Evolutionary conservation across 53 echinoderm and acorn worm genomes (phyloP), one percentile per base, ranked within the genome.

Genomic region (Patiria pectinifera): DNA sequence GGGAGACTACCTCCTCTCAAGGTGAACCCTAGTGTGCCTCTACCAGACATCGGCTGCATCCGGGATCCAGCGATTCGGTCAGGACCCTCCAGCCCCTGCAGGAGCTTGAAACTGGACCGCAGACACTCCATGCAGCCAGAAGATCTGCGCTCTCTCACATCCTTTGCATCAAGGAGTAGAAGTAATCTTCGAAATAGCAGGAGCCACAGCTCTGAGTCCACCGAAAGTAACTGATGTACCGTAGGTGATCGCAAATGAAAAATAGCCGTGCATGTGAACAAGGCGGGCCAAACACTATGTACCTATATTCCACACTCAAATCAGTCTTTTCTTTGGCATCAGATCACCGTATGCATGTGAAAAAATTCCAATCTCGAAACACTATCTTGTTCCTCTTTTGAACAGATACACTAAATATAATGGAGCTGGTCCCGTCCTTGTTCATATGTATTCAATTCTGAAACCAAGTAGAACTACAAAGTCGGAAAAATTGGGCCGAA

Each of bases 1-100:
- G 97, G 97, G 11, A 86, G 91, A n/a, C 87, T 97, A 12, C 97
- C 97, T 3, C 95, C 96, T 6, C 85, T 97, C 19, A 97, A 97
- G 45, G 88, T 92, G 21, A 96, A 92, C 53, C 95, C 95, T 24
- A 91, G 93, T 77, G 92, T 83, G 18, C 97, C 96, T 1, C 93
- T 97, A 13, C 97, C 97, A 23, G 92, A 90, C 83, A 97, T 97
- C 76, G 97, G 97, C 4, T 24, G 90, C 25, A 46, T 90, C 3
- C 62, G 48, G 66, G 90, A 90, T 74, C 81, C 90, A 69, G 80
- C 44, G 22, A 66, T 69, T 63, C 48, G 90, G 15, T 90, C 90
- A 43, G 90, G 90, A 12, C 90, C 90, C 7, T 90, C 90, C 18
- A 90, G 90, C 48, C 90, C 90, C 9, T 63, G 48, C 44, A 59